A percentile compares a stretch with the other conserved stretches of the same genome.
Conservation (phyloP, 2,113 vertebrate species). For the Pseudopipra pipra region DNA sequence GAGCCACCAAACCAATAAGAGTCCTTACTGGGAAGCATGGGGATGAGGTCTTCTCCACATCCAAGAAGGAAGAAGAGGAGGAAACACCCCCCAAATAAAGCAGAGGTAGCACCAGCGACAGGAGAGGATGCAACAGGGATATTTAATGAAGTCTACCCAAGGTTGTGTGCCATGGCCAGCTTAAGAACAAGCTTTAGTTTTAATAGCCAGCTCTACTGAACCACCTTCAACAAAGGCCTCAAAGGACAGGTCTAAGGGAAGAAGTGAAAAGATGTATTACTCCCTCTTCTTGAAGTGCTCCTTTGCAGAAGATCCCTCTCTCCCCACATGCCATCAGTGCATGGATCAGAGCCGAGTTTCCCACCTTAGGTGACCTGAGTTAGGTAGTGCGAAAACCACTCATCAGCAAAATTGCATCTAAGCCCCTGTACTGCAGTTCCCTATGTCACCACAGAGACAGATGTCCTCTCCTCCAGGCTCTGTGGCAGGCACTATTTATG, state of each 20-base stretch:
- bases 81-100: not conserved
- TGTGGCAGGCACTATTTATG: slow-evolving; percentile 28
- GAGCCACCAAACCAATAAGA: not conserved
- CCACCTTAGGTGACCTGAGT: not conserved
- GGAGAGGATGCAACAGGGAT: not conserved
- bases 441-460: not conserved
- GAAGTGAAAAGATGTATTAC: not conserved
- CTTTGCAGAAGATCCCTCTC: not conserved
- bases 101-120: not conserved
- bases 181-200: not conserved
- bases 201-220: not conserved
- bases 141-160: fast-evolving
- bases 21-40: not conserved
- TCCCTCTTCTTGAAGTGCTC: not conserved
- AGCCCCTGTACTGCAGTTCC: slow-evolving; percentile 1
- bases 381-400: not conserved
- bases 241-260: not conserved
- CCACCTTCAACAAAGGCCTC: not conserved
- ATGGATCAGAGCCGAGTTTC: not conserved
- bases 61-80: not conserved
- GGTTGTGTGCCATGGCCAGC: not conserved
- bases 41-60: not conserved
- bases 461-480: not conserved
- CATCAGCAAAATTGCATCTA: not conserved
- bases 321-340: fast-evolving